Base-by-base conservation (phyloP, 2,888 invertebrate genomes). In the Ametastegia equiseti region DNA sequence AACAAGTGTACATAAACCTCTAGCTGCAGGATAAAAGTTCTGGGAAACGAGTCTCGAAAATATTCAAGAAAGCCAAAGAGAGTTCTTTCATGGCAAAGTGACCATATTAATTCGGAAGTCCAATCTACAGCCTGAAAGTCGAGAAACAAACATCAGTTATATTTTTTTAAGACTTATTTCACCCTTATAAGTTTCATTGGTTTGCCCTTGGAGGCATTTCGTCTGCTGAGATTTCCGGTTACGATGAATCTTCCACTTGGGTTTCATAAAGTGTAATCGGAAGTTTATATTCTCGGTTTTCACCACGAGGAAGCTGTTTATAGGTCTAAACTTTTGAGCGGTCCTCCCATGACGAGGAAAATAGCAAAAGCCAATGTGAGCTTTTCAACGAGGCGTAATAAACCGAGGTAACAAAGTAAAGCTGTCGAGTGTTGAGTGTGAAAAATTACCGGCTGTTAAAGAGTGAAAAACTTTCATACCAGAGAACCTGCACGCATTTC, bases 341-440 rank as follows among this genome's bases (percentile, higher is more conserved):
- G 47, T 71, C n/a, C 47, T n/a, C 9, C 54, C 50, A n/a, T 54
- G 75, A n/a, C 36, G 75, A 54, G 33, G 30, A 75, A 54, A 75
- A 75, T 54, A 9, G 75, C 75, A 36, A 50, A 47, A n/a, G 71
- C 45, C 71, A 45, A 71, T 71, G 71, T 47, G 71, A 71, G 45
- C 71, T 71, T 45, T 71, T 47, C 71, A 71, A 42, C 45, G 67
- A 45, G 27, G 71, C 71, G 71, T 75, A 50, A 54, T 75, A 75
- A 75, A 75, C 75, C 75, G 54, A 23, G 75, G 54, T 75, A 50
- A 75, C 33, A 33, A 75, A 36, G 75, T 23, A 19, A 54, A 50
- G 33, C 50, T 75, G 75, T 75, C 75, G 36, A 19, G n/a, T 54
- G 36, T 50, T 33, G 54, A 54, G 54, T 13, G 45, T 54, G 54